Evolutionary conservation across 2,888 invertebrate species (phyloP).

Genomic region (Sarcophaga variegata): DNA sequence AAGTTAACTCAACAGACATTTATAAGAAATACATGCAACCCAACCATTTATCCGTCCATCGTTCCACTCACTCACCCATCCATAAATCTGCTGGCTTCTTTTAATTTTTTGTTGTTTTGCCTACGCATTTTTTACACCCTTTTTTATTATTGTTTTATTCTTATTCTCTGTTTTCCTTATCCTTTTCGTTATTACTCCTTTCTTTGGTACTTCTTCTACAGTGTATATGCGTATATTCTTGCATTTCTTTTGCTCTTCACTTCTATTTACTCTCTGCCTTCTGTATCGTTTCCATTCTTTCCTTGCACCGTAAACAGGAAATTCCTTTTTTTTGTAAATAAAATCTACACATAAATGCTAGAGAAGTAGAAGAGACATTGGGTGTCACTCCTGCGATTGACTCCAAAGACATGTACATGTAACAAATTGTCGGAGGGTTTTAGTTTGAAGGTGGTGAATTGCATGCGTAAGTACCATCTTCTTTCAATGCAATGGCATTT

Average conservation of each 20-base stretch:
- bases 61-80: neutral
- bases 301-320: slow-evolving; percentile 28
- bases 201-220: neutral
- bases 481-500: no score
- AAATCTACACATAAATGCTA: no score
- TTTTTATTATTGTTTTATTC: slow-evolving; percentile 18
- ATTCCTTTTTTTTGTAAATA: neutral
- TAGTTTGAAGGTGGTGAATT: no score
- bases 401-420: no score
- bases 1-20: slow-evolving; percentile 47
- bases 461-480: no score
- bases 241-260: neutral
- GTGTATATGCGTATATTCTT: neutral
- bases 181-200: neutral
- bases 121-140: slow-evolving; percentile 44
- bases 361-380: no score
- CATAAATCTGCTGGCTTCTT: neutral
- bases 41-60: no score
- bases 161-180: neutral
- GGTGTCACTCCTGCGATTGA: no score
- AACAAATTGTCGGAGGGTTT: no score
- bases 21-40: neutral
- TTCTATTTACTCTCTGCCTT: no score
- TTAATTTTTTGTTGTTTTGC: neutral
- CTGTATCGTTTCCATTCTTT: neutral